phyloP scores from a whole-genome alignment of 2,113 vertebrate species.

The Prinia subflava region DNA sequence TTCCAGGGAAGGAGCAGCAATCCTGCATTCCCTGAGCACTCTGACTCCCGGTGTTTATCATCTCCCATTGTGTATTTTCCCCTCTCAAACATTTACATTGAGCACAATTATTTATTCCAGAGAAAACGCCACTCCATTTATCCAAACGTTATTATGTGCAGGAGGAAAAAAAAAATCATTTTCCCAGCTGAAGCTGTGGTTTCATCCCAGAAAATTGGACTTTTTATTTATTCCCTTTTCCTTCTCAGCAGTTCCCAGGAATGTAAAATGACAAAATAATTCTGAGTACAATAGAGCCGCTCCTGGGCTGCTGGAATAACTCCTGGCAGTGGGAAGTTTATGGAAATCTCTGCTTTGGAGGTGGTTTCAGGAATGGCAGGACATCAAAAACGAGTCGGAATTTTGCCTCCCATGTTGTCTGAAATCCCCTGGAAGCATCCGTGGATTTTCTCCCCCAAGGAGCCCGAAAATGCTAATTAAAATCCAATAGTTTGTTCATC shows the following conservation, averaged over 20 bases:
- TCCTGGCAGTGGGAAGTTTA: neutral
- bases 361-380: neutral
- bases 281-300: neutral
- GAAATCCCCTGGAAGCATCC: neutral
- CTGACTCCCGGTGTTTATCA: neutral
- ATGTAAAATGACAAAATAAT: neutral
- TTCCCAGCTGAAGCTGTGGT: neutral
- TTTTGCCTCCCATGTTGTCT: neutral
- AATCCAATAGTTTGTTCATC: neutral
- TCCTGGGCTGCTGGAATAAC: neutral
- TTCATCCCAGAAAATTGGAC: neutral
- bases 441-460: neutral
- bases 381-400: neutral
- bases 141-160: neutral
- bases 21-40: neutral
- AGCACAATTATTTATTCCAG: neutral
- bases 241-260: neutral
- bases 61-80: neutral
- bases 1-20: neutral
- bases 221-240: slow-evolving; percentile 21
- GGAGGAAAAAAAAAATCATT: neutral
- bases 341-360: neutral
- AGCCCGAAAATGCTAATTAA: neutral
- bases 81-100: neutral
- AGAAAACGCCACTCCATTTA: neutral